A percentile compares a stretch with the other conserved stretches of the same genome.
Conservation (phyloP, 2,113 vertebrate species). For the Rhinoderma darwinii region DNA sequence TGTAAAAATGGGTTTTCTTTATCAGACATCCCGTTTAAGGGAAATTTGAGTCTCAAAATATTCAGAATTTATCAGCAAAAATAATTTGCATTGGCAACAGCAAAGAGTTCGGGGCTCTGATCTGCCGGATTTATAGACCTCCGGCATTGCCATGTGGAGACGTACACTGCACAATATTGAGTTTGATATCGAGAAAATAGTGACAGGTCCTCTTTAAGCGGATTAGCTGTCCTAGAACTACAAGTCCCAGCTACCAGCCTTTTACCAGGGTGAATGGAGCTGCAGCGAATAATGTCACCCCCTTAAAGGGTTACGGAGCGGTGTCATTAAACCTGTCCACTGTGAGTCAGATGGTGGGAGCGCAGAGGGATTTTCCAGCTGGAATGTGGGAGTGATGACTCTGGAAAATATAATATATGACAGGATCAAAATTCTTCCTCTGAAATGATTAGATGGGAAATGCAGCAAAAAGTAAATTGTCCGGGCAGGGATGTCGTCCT, state of each 20-base stretch:
- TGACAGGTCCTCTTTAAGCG: background rate
- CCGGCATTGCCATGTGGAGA: too few relatives aligned
- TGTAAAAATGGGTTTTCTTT: too few relatives aligned
- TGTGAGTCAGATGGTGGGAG: background rate
- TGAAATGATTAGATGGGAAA: slow-evolving; percentile 46
- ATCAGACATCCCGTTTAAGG: too few relatives aligned
- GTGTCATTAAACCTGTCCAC: background rate
- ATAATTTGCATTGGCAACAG: too few relatives aligned
- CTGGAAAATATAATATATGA: slow-evolving; percentile 35
- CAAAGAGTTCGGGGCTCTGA: too few relatives aligned
- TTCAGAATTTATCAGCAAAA: too few relatives aligned
- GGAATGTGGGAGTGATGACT: slow-evolving; percentile 20
- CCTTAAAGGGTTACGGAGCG: background rate
- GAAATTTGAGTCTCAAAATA: too few relatives aligned
- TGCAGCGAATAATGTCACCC: background rate
- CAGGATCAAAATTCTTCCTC: slow-evolving; percentile 44
- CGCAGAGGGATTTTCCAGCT: slow-evolving; percentile 5
- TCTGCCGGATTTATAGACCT: too few relatives aligned
- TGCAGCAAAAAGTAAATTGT: slow-evolving; percentile 26
- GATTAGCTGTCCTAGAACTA: background rate
- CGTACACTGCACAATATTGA: too few relatives aligned
- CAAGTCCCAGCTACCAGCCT: background rate
- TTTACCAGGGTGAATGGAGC: background rate
- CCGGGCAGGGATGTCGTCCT: background rate
- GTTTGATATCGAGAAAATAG: too few relatives aligned